Percentiles rank a stretch among this genome's conserved stretches.
These are phyloP conservation scores for Pseudomyrmex cubaensis DNA, from an alignment of 1,140 invertebrate genomes.

Conservation along the genomic window DNA sequence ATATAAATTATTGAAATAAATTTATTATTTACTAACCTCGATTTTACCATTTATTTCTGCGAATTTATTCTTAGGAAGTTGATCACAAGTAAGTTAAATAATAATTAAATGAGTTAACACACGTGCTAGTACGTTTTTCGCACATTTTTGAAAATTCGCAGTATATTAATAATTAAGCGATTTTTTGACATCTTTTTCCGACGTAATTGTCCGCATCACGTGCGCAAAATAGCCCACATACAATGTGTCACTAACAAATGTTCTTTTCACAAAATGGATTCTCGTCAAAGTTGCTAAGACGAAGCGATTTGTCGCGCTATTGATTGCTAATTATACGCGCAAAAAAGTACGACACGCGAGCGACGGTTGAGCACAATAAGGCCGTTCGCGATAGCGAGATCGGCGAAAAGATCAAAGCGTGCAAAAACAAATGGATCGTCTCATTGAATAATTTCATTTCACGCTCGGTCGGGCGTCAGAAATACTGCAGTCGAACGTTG, in stretches of 20 bases:
- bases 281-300: conserved; percentile 44
- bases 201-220: neutral
- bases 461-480: neutral
- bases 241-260: too few relatives aligned
- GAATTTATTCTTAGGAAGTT: too few relatives aligned
- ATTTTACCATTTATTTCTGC: too few relatives aligned
- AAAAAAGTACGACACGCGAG: neutral
- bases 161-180: too few relatives aligned
- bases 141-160: too few relatives aligned
- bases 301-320: conserved; percentile 41
- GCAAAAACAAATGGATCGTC: conserved; percentile 34
- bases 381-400: conserved; percentile 15
- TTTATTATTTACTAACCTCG: too few relatives aligned
- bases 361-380: conserved; percentile 9
- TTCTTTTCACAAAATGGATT: conserved; percentile 46
- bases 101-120: too few relatives aligned
- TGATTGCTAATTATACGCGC: conserved; percentile 48
- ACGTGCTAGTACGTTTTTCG: too few relatives aligned
- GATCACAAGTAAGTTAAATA: too few relatives aligned
- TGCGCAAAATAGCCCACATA: too few relatives aligned
- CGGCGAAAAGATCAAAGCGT: neutral
- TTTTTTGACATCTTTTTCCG: too few relatives aligned
- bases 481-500: conserved; percentile 18
- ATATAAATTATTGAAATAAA: too few relatives aligned
- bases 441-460: conserved; percentile 46